These are phyloP conservation scores for Charanyca ferruginea DNA, from an alignment of 2,888 invertebrate genomes.

Conservation along the genomic window DNA sequence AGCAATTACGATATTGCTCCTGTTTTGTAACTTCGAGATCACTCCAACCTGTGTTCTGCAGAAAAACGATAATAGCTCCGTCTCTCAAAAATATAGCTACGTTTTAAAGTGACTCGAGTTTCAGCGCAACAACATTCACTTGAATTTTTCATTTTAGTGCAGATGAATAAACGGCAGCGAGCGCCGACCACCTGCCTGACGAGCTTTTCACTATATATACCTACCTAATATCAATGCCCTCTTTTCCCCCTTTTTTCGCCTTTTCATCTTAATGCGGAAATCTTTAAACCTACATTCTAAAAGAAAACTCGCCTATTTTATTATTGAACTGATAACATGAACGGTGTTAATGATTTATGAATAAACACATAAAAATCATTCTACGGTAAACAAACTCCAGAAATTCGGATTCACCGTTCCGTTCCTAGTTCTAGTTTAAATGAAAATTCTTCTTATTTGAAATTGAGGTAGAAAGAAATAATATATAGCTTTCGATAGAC, in stretches of 20 bases:
- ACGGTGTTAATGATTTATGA: constrained; percentile 8
- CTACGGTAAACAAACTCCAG: neutral
- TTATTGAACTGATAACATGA: constrained; percentile 7
- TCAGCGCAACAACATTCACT: constrained; percentile 70
- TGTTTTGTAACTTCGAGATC: constrained; percentile 16
- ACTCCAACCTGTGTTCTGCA: constrained; percentile 20
- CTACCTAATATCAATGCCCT: constrained; percentile 64
- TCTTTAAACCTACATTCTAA: constrained; percentile 55
- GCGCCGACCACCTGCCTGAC: constrained; percentile 79
- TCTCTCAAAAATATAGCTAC: constrained; percentile 32
- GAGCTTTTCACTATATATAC: constrained; percentile 71
- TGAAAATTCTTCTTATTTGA: constrained; percentile 37
- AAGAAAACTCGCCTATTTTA: constrained; percentile 10
- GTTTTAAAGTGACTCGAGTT: constrained; percentile 53
- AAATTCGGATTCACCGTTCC: neutral
- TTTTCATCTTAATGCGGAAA: constrained; percentile 62
- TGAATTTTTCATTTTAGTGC: constrained; percentile 80
- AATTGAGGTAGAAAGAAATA: constrained; percentile 43
- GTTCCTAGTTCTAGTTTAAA: constrained; percentile 10
- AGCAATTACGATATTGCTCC: neutral
- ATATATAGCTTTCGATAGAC: constrained; percentile 55
- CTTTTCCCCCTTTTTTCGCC: constrained; percentile 38
- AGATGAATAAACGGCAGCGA: constrained; percentile 74
- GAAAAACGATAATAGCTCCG: constrained; percentile 34
- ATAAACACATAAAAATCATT: neutral